Percentiles rank a stretch among this genome's conserved stretches.
Evolutionary conservation across 2,888 invertebrate species (phyloP).

Genomic region (Tachina lurida): DNA sequence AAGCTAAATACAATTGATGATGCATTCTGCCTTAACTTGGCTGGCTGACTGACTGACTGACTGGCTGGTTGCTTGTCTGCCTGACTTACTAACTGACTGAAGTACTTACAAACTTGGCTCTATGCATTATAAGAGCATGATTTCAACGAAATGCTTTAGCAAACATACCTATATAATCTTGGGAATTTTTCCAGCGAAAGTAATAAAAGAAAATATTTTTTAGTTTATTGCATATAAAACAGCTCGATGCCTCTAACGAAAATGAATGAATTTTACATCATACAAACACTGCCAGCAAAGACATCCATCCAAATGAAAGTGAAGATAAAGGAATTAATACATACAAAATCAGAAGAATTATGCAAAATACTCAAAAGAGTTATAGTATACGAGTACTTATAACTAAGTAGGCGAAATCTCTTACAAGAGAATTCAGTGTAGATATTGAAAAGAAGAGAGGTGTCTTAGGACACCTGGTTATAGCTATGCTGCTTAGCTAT

Average conservation of each 20-base stretch:
- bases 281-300: background rate
- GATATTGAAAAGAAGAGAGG: no score
- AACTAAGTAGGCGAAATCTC: background rate
- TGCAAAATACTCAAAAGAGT: conserved; percentile 15
- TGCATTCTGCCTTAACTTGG: conserved; percentile 34
- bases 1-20: conserved; percentile 46
- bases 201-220: conserved; percentile 58
- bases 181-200: conserved; percentile 63
- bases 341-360: conserved; percentile 50
- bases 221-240: conserved; percentile 44
- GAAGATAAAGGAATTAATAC: conserved; percentile 63
- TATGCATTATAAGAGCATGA: conserved; percentile 27
- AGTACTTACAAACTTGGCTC: background rate
- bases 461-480: no score
- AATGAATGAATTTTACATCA: conserved; percentile 7
- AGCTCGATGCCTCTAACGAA: conserved; percentile 43
- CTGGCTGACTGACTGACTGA: conserved; percentile 4
- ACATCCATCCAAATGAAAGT: conserved; percentile 39
- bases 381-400: no score
- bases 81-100: conserved; percentile 10
- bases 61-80: conserved; percentile 7
- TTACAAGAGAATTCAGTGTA: background rate
- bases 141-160: conserved; percentile 25
- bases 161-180: conserved; percentile 52
- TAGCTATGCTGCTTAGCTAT: no score